Conservation (phyloP, 2,888 invertebrate genomes). For the Zelleria hepariella region DNA sequence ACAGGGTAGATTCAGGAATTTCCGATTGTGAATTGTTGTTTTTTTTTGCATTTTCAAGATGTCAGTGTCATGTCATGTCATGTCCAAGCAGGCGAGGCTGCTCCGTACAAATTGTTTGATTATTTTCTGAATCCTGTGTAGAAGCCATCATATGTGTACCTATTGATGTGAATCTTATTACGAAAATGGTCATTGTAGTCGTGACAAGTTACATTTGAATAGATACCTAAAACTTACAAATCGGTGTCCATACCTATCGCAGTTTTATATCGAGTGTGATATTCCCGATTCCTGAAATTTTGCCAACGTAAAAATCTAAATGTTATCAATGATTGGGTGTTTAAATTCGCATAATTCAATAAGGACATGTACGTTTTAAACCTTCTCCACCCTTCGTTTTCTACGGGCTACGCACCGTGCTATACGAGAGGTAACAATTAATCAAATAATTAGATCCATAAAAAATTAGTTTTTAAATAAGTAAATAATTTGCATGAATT, state of each 20-base stretch:
- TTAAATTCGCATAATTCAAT: conserved; percentile 45
- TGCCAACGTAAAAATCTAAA: conserved; percentile 6
- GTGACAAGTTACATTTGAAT: neutral
- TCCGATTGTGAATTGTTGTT: neutral
- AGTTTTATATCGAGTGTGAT: neutral
- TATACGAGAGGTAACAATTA: conserved; percentile 50
- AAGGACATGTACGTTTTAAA: conserved; percentile 69
- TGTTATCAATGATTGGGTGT: conserved; percentile 47
- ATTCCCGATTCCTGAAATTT: neutral
- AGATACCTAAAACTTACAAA: neutral
- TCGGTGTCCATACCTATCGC: neutral
- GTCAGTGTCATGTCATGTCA: conserved; percentile 15
- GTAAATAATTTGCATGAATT: too few relatives aligned
- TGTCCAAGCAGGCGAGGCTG: conserved; percentile 11
- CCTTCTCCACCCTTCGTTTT: conserved; percentile 51
- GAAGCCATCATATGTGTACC: neutral
- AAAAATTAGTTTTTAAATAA: neutral
- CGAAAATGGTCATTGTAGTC: neutral
- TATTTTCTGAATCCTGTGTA: neutral
- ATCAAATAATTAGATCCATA: too few relatives aligned
- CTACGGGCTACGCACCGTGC: conserved; percentile 54
- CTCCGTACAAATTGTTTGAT: neutral
- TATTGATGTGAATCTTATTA: neutral
- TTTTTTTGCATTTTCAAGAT: conserved; percentile 16
- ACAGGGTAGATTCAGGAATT: neutral